Evolutionary conservation across 2,113 vertebrate genomes (phyloP).

Genomic region (Hirundichthys speculiger): DNA sequence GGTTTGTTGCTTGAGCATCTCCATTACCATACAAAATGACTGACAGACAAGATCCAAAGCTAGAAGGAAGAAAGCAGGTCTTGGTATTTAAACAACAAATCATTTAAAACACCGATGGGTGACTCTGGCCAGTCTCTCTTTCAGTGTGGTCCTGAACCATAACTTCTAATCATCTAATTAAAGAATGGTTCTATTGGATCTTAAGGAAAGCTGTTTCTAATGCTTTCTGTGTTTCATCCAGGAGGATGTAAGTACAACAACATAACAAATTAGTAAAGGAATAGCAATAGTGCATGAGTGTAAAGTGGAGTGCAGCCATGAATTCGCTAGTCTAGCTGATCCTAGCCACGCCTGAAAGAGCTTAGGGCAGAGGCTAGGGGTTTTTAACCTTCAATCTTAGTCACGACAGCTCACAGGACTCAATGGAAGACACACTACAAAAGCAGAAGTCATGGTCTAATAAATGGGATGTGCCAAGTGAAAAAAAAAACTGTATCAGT

Average conservation of each 20-base stretch:
- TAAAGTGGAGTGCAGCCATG: too few relatives aligned
- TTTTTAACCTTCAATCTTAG: slow-evolving; percentile 13
- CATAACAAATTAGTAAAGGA: too few relatives aligned
- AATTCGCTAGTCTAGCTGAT: too few relatives aligned
- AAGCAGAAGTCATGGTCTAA: slow-evolving; percentile 41
- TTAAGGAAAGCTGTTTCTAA: slow-evolving; percentile 27
- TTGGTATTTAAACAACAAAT: slow-evolving; percentile 44
- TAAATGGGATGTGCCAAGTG: slow-evolving; percentile 32
- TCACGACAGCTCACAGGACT: slow-evolving; percentile 38
- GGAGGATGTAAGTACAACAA: background rate
- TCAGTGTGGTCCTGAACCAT: slow-evolving; percentile 20
- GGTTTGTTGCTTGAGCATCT: slow-evolving; percentile 57
- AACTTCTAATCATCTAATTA: slow-evolving; percentile 24
- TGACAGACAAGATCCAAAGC: slow-evolving; percentile 39
- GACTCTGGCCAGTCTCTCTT: slow-evolving; percentile 16
- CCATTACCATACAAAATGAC: slow-evolving; percentile 58
- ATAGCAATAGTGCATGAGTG: too few relatives aligned
- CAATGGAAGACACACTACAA: slow-evolving; percentile 19
- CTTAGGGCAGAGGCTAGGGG: too few relatives aligned
- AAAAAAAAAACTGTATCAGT: slow-evolving; percentile 8
- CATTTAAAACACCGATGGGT: slow-evolving; percentile 52
- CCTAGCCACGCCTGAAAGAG: too few relatives aligned
- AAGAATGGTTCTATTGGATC: slow-evolving; percentile 43
- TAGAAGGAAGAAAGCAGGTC: slow-evolving; percentile 32
- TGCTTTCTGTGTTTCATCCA: background rate